A percentile compares a stretch with the other conserved stretches of the same genome.
Evolutionary conservation across 2,113 vertebrate genomes (phyloP).

Genomic region (Proteles cristata): DNA sequence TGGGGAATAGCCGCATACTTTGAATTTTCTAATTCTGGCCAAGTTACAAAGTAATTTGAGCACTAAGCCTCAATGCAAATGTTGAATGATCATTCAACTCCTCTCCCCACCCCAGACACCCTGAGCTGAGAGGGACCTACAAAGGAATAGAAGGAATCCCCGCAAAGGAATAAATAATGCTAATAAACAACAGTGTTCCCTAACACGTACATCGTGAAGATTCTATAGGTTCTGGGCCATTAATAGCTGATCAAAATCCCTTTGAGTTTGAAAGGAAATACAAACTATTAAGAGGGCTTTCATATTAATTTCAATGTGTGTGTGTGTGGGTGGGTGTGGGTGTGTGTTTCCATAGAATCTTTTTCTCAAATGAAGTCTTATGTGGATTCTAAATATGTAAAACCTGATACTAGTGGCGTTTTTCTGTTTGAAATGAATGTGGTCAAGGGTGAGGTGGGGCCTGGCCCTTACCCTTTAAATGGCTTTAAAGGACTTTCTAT

Average conservation of each 20-base stretch:
- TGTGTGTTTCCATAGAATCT: not conserved
- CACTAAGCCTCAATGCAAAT: not conserved
- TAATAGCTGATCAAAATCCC: not conserved
- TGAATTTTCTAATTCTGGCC: not conserved
- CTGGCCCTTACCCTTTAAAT: not conserved
- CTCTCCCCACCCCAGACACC: not conserved
- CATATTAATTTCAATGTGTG: not conserved
- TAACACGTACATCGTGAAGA: not conserved
- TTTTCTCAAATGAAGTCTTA: not conserved
- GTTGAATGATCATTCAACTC: not conserved
- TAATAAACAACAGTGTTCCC: not conserved
- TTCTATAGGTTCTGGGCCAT: not conserved
- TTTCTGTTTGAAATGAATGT: not conserved
- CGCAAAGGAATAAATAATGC: not conserved
- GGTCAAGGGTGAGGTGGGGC: not conserved
- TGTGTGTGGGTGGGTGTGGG: not conserved
- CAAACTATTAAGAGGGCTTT: not conserved
- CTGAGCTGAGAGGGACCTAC: not conserved
- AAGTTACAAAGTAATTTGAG: slow-evolving; percentile 21
- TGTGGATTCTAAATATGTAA: not conserved
- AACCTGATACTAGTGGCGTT: not conserved
- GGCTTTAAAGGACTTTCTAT: not conserved
- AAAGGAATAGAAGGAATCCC: not conserved
- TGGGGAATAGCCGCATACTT: not conserved
- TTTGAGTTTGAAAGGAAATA: slow-evolving; percentile 1